phyloP scores from a whole-genome alignment of 2,113 vertebrate genomes.

The Hassar affinis region DNA sequence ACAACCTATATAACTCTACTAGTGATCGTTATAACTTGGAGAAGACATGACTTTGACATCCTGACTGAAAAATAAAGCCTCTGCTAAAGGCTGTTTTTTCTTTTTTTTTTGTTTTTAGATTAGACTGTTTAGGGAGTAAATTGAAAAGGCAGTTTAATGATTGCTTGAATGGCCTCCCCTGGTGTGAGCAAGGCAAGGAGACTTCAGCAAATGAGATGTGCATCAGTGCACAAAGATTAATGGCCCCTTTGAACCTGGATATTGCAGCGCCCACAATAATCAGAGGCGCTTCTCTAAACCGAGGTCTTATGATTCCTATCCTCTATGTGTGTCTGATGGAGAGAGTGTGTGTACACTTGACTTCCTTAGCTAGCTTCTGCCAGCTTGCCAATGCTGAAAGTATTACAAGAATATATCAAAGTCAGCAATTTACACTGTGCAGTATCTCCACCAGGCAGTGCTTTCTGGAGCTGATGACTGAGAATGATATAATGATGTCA shows the following conservation, averaged over 20 bases:
- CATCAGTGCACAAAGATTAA: slow-evolving; percentile 51
- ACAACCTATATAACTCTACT: not conserved
- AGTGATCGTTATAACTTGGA: not conserved
- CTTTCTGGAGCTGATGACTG: too few relatives aligned
- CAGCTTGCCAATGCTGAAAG: slow-evolving; percentile 5
- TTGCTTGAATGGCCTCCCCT: slow-evolving; percentile 32
- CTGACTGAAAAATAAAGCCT: not conserved
- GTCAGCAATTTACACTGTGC: not conserved
- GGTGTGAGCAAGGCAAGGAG: slow-evolving; percentile 32
- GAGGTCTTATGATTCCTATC: slow-evolving; percentile 34
- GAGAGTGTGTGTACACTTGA: slow-evolving; percentile 37
- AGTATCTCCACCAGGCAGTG: not conserved
- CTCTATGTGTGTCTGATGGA: not conserved
- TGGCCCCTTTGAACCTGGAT: slow-evolving; percentile 46
- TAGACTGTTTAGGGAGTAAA: slow-evolving; percentile 17
- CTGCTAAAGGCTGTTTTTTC: not conserved
- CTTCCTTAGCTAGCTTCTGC: not conserved
- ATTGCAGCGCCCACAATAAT: slow-evolving; percentile 47
- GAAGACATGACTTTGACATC: not conserved
- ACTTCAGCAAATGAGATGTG: slow-evolving; percentile 49
- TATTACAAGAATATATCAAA: not conserved
- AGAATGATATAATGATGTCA: not conserved
- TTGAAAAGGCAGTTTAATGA: slow-evolving; percentile 39
- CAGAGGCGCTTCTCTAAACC: slow-evolving; percentile 32
- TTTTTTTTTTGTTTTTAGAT: slow-evolving; percentile 13